phyloP scores from a whole-genome alignment of 2,888 invertebrate species.

The Ptychoptera contaminata region DNA sequence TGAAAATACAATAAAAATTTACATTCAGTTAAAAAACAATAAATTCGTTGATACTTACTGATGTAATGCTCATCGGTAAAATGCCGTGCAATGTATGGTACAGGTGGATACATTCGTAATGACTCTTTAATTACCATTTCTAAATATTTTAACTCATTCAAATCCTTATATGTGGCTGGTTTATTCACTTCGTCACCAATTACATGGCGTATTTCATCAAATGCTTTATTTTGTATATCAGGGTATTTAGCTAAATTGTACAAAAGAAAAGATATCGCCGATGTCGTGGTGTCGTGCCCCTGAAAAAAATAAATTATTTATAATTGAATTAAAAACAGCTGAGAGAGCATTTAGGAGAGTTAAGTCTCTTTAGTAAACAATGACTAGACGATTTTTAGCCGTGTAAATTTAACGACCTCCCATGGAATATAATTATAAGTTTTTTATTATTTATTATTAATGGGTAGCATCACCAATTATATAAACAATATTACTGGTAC shows the following conservation, averaged over 20 bases:
- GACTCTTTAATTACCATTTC: conserved; percentile 29
- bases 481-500: too few species aligned
- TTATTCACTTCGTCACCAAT: conserved; percentile 23
- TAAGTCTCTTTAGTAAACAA: too few species aligned
- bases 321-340: too few species aligned
- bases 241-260: conserved; percentile 33
- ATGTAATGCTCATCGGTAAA: conserved; percentile 25
- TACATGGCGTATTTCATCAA: conserved; percentile 29
- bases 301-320: too few species aligned
- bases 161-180: conserved; percentile 21
- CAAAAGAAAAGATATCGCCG: conserved; percentile 34
- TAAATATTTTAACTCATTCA: conserved; percentile 24
- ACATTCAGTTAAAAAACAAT: background rate
- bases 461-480: too few species aligned
- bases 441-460: too few species aligned
- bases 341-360: too few species aligned
- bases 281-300: conserved; percentile 36
- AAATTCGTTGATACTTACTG: conserved; percentile 24
- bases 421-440: too few species aligned
- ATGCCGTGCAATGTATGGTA: conserved; percentile 25
- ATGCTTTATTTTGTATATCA: conserved; percentile 32
- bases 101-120: conserved; percentile 25
- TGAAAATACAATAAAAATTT: background rate
- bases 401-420: too few species aligned
- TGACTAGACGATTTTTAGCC: too few species aligned